phyloP scores from a whole-genome alignment of 1,140 invertebrate species.

The Amphibalanus amphitrite region DNA sequence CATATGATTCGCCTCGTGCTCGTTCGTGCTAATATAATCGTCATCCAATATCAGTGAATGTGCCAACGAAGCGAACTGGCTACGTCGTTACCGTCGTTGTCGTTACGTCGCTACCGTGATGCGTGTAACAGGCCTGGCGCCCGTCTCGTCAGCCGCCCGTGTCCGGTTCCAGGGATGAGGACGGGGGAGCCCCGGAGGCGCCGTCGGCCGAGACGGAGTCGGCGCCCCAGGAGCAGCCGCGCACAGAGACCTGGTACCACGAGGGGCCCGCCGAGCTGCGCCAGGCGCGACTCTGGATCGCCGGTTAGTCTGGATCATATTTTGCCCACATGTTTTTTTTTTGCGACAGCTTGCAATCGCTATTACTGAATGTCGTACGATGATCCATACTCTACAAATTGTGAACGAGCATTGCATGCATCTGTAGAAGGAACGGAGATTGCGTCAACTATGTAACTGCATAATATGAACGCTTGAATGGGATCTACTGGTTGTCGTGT shows the following conservation, averaged over 20 bases:
- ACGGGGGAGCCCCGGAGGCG: neutral
- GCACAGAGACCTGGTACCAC: slow-evolving; percentile 85
- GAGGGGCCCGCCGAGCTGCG: slow-evolving; percentile 74
- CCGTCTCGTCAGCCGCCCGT: too few species aligned
- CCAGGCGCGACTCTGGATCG: slow-evolving; percentile 68
- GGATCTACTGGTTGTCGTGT: too few species aligned
- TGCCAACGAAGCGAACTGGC: too few species aligned
- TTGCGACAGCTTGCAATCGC: neutral
- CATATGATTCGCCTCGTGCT: too few species aligned
- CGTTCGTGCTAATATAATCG: too few species aligned
- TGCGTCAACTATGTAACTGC: neutral
- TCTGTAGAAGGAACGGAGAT: neutral
- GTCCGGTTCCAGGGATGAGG: neutral
- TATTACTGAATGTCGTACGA: slow-evolving; percentile 7
- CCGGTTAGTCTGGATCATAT: slow-evolving; percentile 29
- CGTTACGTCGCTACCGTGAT: too few species aligned
- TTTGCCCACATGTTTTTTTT: slow-evolving; percentile 7
- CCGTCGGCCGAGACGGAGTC: neutral
- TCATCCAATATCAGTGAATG: too few species aligned
- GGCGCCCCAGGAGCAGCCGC: neutral
- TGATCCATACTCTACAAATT: neutral
- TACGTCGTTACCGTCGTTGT: too few species aligned
- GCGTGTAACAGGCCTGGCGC: too few species aligned
- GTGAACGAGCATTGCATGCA: neutral
- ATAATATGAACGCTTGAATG: neutral